phyloP scores from a whole-genome alignment of 2,113 vertebrate species.

The Cairina moschata region DNA sequence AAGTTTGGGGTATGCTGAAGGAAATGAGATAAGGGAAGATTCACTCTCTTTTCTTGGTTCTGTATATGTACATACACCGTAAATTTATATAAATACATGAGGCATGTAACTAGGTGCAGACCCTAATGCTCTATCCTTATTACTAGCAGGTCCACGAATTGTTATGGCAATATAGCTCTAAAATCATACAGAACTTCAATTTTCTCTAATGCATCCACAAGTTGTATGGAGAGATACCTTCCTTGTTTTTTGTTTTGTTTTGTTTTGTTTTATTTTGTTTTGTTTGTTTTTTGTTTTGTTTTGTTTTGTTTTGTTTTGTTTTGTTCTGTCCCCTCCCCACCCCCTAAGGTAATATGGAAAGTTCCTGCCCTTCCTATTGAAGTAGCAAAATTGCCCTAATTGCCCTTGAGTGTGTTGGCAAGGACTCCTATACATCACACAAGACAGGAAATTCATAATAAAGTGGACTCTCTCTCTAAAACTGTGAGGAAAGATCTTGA shows the following conservation, averaged over 20 bases:
- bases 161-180: not conserved
- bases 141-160: not conserved
- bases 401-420: not conserved
- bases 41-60: not conserved
- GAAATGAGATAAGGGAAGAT: not conserved
- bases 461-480: not conserved
- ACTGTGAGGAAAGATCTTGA: not conserved
- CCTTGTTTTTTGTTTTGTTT: not conserved
- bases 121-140: not conserved
- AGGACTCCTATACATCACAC: not conserved
- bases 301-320: no score
- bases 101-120: rapidly evolving
- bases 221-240: not conserved
- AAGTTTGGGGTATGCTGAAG: not conserved
- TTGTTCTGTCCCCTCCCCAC: no score
- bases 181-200: not conserved
- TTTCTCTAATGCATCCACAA: not conserved
- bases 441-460: not conserved
- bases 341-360: not conserved
- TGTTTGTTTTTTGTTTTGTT: no score
- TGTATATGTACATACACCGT: not conserved
- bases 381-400: not conserved
- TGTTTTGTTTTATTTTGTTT: not conserved
- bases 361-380: not conserved
- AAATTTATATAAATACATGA: not conserved